Conservation (phyloP, 2,113 vertebrate species). For the Narcine bancroftii region DNA sequence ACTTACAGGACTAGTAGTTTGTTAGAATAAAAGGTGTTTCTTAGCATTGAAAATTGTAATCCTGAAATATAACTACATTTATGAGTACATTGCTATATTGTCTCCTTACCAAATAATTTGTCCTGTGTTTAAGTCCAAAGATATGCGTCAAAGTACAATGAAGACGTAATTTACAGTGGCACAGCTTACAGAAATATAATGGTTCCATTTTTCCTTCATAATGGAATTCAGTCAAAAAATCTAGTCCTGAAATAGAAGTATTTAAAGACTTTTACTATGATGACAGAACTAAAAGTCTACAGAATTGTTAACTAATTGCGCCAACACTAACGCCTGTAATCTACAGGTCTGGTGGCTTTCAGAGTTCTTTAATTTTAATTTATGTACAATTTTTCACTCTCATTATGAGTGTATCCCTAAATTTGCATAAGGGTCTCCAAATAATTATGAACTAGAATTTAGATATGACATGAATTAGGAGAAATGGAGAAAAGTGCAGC, state of each 20-base stretch:
- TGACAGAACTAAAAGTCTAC: neutral
- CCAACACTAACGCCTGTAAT: neutral
- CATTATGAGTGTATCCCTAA: neutral
- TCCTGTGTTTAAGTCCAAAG: slow-evolving; percentile 29
- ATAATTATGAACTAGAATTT: no score
- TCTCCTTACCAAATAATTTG: slow-evolving; percentile 2
- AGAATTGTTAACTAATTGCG: neutral
- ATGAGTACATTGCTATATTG: neutral
- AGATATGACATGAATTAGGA: no score
- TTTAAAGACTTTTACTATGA: neutral
- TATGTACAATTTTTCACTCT: neutral
- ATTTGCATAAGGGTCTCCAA: neutral
- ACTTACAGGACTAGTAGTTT: neutral
- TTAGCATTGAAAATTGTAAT: neutral
- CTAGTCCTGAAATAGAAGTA: slow-evolving; percentile 15
- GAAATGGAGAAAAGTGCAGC: no score
- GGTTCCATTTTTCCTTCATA: neutral
- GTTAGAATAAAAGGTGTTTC: neutral
- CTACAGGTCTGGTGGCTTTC: no score
- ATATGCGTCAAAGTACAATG: neutral
- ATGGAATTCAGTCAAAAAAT: slow-evolving; percentile 31
- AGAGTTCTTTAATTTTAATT: neutral
- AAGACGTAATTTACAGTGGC: slow-evolving; percentile 3
- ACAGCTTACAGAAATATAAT: slow-evolving; percentile 16
- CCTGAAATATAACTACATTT: neutral